Base-by-base conservation (phyloP, 2,113 vertebrate genomes). In the Zeus faber region DNA sequence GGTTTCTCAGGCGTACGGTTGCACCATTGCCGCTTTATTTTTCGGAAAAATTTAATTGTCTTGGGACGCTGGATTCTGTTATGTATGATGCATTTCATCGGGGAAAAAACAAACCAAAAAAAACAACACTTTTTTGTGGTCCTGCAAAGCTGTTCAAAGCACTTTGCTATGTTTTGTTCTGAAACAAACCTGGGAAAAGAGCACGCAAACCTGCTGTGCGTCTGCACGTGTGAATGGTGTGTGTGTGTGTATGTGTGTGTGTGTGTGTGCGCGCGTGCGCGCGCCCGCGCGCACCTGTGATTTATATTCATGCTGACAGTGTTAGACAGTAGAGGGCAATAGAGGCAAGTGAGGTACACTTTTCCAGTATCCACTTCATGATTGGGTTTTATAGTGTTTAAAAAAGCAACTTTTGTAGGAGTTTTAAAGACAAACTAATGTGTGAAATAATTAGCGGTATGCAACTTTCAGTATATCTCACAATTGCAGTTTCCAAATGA, bases 291-390 rank as follows among this genome's bases (percentile, higher is more conserved):
- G 20, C 9, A 18, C n/a, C 16, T 24, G 39, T 48, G 55, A 54
- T 49, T 54, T 44, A 49, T 54, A 47, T 67, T 18, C 54, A 43
- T 47, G 17, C 50, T 10, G 59, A 59, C 45, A 25, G 14, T 16
- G 17, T 26, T 37, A 54, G 54, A 59, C 49, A 59, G 47, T 20
- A 73, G 64, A 67, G 62, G 62, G 62, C 62, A 62, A 46, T 68
- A 41, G 24, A 59, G 49, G 65, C 54, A 54, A 55, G 58, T 63
- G 17, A 33, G 40, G 58, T 39, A 16, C n/a, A 20, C 22, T 35
- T 11, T 45, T 14, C 16, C 20, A 5, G 25, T 13, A 22, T 37
- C 13, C 39, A 35, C 11, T 37, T 16, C 5, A 37, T 27, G 16
- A 60, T 16, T 14, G 14, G 39, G 18, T 5, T 54, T 45, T 37